Evolutionary conservation across 1,140 invertebrate species (phyloP).

Genomic region (Drosophila virilis): DNA sequence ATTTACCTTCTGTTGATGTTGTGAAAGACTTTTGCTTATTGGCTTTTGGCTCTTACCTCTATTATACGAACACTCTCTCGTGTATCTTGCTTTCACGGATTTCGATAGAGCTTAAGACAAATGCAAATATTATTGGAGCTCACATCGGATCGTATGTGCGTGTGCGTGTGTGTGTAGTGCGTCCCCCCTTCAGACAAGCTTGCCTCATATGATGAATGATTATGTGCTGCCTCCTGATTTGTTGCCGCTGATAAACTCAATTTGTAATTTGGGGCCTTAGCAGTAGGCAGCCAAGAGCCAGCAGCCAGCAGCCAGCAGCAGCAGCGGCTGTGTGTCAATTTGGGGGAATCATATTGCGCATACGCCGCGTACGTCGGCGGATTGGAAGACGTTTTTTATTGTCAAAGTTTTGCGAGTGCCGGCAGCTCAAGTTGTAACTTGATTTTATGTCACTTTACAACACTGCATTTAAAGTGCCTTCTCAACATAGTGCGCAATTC

Average conservation of each 20-base stretch:
- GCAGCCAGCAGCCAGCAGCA: too few relatives aligned
- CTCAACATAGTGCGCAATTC: conserved; percentile 54
- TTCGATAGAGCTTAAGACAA: conserved; percentile 75
- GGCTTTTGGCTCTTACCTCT: conserved; percentile 49
- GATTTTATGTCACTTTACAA: conserved; percentile 32
- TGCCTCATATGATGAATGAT: conserved; percentile 75
- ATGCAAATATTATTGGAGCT: conserved; percentile 76
- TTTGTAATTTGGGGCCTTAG: conserved; percentile 43
- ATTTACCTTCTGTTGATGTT: conserved; percentile 78
- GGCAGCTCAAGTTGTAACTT: conserved; percentile 44
- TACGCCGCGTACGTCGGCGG: conserved; percentile 46
- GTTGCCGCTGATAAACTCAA: conserved; percentile 76
- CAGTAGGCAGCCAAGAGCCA: too few relatives aligned
- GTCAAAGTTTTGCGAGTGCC: conserved; percentile 62
- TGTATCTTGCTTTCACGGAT: conserved; percentile 66
- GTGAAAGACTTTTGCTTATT: conserved; percentile 73
- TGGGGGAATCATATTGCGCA: conserved; percentile 54
- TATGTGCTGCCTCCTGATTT: conserved; percentile 74
- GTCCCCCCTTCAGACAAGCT: not conserved
- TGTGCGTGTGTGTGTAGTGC: not conserved
- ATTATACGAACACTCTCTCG: conserved; percentile 28
- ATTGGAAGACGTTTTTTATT: conserved; percentile 46
- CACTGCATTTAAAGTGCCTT: conserved; percentile 39
- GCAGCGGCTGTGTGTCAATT: conserved; percentile 30
- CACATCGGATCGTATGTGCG: not conserved